Base-by-base conservation (phyloP, 2,113 vertebrate species). In the Malurus cyaneus region DNA sequence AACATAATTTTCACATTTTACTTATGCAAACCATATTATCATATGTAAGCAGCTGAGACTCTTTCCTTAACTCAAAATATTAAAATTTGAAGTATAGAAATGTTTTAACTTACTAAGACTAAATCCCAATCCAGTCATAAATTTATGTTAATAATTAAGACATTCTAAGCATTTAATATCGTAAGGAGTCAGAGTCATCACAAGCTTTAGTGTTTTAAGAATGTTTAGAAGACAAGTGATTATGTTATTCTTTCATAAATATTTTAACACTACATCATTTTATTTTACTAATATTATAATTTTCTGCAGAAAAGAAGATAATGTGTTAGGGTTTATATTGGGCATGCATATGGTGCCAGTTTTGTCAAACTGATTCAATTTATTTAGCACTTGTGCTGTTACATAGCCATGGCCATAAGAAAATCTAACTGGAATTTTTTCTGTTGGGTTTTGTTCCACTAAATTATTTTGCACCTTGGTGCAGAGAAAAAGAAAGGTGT, bases 11-110 rank as follows among this genome's bases (percentile, higher is more conserved):
- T 91, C 47, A 69, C 28, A 73, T 92, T 88, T 95, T 95, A 73
- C 71, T 93, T 92, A 80, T 46, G 46, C 42, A 93, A 97, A 89
- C 71, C 26, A 50, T 31, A 57, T 91, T 91, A 91, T 86, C 84
- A 18, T 89, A 82, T 70, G 66, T 77, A 88, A 94, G 87, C 62
- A 89, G 50, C 81, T 80, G 62, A 82, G 42, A 85, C 46, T 47
- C 25, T 46, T 90, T 82, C 17, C 50, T 89, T 88, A 82, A 66
- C 39, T 69, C 20, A 83, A 80, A 94, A 72, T 94, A 88, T 77
- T 94, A 77, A 93, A 72, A 73, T 89, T 62, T 80, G 36, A 86
- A 53, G 24, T 41, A 44, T 31, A 57, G 11, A 42, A 88, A 25
- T 47, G 5, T 23, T 85, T 77, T 80, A 77, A 70, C 1, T 80